These are phyloP conservation scores for Drosophila ezoana DNA, from an alignment of 2,888 invertebrate species.

Conservation along the genomic window DNA sequence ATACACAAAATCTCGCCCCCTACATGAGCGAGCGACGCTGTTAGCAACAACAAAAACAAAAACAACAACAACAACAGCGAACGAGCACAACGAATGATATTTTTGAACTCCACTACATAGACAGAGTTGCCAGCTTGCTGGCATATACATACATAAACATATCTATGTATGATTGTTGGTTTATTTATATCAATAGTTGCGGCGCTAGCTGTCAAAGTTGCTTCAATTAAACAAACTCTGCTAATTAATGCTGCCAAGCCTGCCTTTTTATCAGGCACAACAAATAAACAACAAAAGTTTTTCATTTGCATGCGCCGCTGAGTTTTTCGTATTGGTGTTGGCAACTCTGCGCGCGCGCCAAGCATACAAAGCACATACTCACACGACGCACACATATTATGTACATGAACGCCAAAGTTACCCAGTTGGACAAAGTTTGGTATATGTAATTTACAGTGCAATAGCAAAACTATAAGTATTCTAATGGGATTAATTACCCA, in stretches of 20 bases:
- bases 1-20: conserved; percentile 66
- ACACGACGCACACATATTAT: conserved; percentile 16
- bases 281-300: conserved; percentile 36
- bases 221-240: conserved; percentile 45
- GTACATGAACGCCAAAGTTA: conserved; percentile 21
- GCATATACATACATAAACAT: conserved; percentile 5
- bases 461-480: neutral
- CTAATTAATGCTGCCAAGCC: conserved; percentile 51
- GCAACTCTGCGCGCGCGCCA: conserved; percentile 69
- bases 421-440: conserved; percentile 28
- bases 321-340: conserved; percentile 48
- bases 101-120: conserved; percentile 74
- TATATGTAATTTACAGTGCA: neutral
- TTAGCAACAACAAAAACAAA: conserved; percentile 29
- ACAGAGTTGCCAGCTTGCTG: conserved; percentile 65
- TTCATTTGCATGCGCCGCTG: conserved; percentile 46
- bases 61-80: conserved; percentile 33
- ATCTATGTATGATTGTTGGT: conserved; percentile 12
- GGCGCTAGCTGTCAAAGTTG: conserved; percentile 35
- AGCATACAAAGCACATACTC: conserved; percentile 62
- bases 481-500: neutral
- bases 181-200: conserved; percentile 41
- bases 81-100: conserved; percentile 59
- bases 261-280: conserved; percentile 41
- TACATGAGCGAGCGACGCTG: conserved; percentile 47